A percentile compares a stretch with the other conserved stretches of the same genome.
Conservation (phyloP, 2,888 invertebrate genomes). For the Alsophila aescularia region DNA sequence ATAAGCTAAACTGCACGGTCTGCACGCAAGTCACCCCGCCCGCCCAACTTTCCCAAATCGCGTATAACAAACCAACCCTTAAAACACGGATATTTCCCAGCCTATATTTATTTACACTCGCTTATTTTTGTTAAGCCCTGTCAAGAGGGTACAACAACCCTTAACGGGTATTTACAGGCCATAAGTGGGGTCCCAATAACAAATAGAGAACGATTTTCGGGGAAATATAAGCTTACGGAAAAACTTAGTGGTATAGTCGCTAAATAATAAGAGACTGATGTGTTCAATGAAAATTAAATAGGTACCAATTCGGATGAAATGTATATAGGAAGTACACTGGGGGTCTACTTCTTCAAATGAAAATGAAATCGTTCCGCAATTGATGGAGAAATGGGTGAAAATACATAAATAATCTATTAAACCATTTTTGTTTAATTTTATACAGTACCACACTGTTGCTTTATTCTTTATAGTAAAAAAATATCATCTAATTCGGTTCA, state of each 20-base stretch:
- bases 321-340: too few species aligned
- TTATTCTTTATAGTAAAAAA: too few species aligned
- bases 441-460: too few species aligned
- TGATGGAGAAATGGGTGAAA: too few species aligned
- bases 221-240: constrained; percentile 14
- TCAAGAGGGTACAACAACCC: constrained; percentile 35
- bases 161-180: constrained; percentile 36
- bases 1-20: too few species aligned
- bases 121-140: constrained; percentile 28
- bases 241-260: constrained; percentile 1
- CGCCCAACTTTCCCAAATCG: constrained; percentile 10
- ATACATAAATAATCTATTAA: too few species aligned
- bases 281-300: not conserved
- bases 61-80: constrained; percentile 1
- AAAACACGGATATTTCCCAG: constrained; percentile 21
- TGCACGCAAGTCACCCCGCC: not conserved
- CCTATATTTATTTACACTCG: constrained; percentile 31
- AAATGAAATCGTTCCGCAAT: too few species aligned
- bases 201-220: constrained; percentile 26
- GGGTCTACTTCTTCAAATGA: too few species aligned
- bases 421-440: too few species aligned
- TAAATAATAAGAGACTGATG: constrained; percentile 7
- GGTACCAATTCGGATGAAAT: too few species aligned
- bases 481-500: too few species aligned
- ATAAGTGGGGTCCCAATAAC: constrained; percentile 34